These are phyloP conservation scores for Aphis craccivora DNA, from an alignment of 1,140 invertebrate genomes.

Conservation along the genomic window DNA sequence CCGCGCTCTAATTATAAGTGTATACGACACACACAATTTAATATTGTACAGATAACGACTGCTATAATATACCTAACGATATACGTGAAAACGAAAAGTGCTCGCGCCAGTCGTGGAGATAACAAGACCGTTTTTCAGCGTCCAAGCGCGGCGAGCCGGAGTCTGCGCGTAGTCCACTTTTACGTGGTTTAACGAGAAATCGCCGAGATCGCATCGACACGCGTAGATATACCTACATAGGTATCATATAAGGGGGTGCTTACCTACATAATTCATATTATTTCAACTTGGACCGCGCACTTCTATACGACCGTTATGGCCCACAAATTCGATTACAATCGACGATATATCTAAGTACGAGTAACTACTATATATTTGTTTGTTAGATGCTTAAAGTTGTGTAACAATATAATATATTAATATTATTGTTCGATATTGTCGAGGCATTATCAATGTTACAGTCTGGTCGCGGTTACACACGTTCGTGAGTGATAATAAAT, in stretches of 20 bases:
- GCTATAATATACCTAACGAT: neutral
- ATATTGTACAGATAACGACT: neutral
- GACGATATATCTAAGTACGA: neutral
- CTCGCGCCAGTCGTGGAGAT: neutral
- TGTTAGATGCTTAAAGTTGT: neutral
- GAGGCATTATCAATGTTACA: neutral
- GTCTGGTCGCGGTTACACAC: neutral
- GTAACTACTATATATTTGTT: neutral
- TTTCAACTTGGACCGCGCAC: neutral
- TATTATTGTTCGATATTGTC: neutral
- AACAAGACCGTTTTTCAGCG: neutral
- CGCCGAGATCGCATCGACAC: neutral
- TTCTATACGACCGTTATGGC: neutral
- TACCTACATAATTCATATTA: neutral
- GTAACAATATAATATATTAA: neutral
- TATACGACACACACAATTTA: neutral
- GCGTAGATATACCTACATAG: neutral
- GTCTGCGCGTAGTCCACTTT: neutral
- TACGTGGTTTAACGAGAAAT: slow-evolving; percentile 4
- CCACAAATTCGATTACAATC: neutral
- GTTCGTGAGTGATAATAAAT: neutral
- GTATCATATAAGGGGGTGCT: neutral
- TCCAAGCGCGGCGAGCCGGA: neutral
- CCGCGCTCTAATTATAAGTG: neutral
- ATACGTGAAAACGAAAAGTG: slow-evolving; percentile 20